A percentile compares a stretch with the other conserved stretches of the same genome.
Evolutionary conservation across 2,888 invertebrate species (phyloP).

Genomic region (Epinotia bilunana): DNA sequence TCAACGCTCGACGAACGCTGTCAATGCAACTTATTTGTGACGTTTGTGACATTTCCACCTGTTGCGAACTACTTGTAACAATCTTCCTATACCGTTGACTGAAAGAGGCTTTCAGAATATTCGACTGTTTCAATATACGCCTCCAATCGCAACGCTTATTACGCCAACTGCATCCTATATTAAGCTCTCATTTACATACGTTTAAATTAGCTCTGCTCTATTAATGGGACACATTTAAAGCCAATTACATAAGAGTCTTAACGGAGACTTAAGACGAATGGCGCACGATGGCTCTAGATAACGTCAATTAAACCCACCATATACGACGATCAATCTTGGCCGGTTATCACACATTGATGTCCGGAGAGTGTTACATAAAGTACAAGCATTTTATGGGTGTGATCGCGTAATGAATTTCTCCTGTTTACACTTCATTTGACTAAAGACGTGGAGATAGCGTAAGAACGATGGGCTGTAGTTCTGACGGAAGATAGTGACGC

Average conservation of each 20-base stretch:
- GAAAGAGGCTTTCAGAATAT: no score
- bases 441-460: constrained; percentile 1
- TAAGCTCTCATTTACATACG: constrained; percentile 35
- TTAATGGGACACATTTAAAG: constrained; percentile 51
- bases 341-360: constrained; percentile 50
- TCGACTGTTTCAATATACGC: neutral
- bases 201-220: constrained; percentile 40
- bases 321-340: constrained; percentile 54
- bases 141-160: neutral
- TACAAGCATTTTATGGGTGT: constrained; percentile 35
- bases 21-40: no score
- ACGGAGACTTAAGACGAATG: constrained; percentile 49
- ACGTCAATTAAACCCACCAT: constrained; percentile 57
- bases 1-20: no score
- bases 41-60: no score
- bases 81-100: no score
- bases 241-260: constrained; percentile 52
- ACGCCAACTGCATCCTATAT: constrained; percentile 20
- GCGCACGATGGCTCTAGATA: constrained; percentile 56
- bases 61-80: no score
- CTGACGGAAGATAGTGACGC: neutral
- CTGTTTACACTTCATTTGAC: constrained; percentile 32
- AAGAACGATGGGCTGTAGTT: neutral
- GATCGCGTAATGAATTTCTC: constrained; percentile 33
- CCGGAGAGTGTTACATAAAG: constrained; percentile 55